Evolutionary conservation across 64 coral and sea anemone species (phyloP).

Genomic region (Trachythela sp.): DNA sequence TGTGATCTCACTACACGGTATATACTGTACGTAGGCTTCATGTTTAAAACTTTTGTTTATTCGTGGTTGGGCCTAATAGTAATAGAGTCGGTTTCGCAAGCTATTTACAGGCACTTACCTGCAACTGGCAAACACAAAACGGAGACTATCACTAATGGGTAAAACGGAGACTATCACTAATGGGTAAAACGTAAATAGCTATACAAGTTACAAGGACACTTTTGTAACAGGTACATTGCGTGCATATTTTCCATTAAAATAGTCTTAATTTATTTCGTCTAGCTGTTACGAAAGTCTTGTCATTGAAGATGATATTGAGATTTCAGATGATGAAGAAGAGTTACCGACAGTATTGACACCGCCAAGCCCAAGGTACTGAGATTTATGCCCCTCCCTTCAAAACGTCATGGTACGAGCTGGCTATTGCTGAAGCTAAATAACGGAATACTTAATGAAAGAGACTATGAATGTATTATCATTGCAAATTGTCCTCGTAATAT

Average conservation of each 20-base stretch:
- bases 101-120: too few species aligned
- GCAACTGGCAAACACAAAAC: too few species aligned
- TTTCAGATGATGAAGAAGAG: neutral
- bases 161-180: too few species aligned
- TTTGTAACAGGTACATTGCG: neutral
- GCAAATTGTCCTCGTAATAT: too few species aligned
- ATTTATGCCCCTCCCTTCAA: neutral
- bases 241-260: neutral
- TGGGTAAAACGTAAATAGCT: too few species aligned
- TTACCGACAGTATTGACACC: neutral
- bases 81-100: too few species aligned
- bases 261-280: neutral
- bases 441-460: neutral
- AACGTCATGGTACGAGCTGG: neutral
- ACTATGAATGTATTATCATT: neutral
- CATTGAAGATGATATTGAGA: slow-evolving; percentile 4
- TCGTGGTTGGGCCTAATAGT: too few species aligned
- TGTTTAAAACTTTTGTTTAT: too few species aligned
- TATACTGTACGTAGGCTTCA: neutral
- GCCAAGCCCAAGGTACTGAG: neutral
- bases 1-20: neutral
- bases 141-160: too few species aligned
- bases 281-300: neutral
- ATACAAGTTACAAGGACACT: too few species aligned
- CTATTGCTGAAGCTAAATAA: neutral